phyloP scores from a whole-genome alignment of 2,113 vertebrate species.

The Anser brachyrhynchus region DNA sequence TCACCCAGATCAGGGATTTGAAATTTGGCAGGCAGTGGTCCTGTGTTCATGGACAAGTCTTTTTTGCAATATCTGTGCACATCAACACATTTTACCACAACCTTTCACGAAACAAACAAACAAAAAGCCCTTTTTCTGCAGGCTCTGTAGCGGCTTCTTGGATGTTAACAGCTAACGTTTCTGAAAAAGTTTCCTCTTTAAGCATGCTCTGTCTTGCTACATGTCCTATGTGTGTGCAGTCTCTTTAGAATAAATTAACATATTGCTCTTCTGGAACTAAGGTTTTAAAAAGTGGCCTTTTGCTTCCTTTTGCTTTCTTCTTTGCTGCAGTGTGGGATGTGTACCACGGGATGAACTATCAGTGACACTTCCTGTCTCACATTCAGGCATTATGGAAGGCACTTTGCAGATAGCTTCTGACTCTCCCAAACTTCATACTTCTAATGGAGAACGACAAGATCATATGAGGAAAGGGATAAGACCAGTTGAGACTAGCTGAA shows the following conservation, averaged over 20 bases:
- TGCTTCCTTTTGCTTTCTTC: background rate
- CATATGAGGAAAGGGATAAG: background rate
- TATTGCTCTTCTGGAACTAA: background rate
- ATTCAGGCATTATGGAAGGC: background rate
- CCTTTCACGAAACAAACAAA: background rate
- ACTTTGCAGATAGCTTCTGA: background rate
- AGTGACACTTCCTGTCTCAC: background rate
- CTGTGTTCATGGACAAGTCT: constrained; percentile 26
- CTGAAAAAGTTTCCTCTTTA: background rate
- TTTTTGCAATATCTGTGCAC: constrained; percentile 45
- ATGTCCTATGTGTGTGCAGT: background rate
- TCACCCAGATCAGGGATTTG: constrained; percentile 36
- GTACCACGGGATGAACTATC: background rate
- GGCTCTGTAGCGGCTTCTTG: background rate
- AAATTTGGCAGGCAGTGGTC: constrained; percentile 18
- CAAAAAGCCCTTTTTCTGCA: background rate
- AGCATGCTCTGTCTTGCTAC: background rate
- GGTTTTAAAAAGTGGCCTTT: background rate
- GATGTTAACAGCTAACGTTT: background rate
- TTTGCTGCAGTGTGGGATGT: background rate
- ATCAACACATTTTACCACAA: constrained; percentile 2
- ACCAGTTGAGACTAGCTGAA: background rate
- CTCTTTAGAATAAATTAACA: background rate
- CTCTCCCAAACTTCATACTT: background rate
- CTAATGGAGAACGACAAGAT: background rate